These are phyloP conservation scores for Chalcis sispes DNA, from an alignment of 2,888 invertebrate species.

Conservation along the genomic window DNA sequence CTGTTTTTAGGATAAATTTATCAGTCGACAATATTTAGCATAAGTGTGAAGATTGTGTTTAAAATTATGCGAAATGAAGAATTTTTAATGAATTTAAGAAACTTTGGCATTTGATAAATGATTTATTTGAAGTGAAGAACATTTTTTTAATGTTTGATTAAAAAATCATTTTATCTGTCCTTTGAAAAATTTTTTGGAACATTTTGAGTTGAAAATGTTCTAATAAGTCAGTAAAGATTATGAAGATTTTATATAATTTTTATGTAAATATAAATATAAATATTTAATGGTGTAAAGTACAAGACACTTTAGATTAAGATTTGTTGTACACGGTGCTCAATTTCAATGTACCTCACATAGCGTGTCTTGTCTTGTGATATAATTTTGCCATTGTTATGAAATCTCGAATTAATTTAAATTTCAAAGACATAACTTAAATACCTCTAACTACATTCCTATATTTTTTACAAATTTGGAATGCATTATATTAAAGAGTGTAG, in stretches of 20 bases:
- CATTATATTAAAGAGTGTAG: slow-evolving; percentile 30
- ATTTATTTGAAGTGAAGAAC: neutral
- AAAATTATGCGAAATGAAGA: slow-evolving; percentile 17
- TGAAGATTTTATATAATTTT: slow-evolving; percentile 7
- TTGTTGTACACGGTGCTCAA: slow-evolving; percentile 44
- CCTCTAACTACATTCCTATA: slow-evolving; percentile 50
- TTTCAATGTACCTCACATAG: slow-evolving; percentile 37
- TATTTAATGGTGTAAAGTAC: slow-evolving; percentile 25
- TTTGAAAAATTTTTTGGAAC: neutral
- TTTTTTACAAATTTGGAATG: slow-evolving; percentile 42
- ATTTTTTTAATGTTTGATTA: neutral
- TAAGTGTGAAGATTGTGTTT: slow-evolving; percentile 56
- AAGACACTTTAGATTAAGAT: too few species aligned
- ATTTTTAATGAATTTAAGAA: neutral
- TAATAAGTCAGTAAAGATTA: neutral
- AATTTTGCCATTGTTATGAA: slow-evolving; percentile 40
- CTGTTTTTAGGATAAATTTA: slow-evolving; percentile 88
- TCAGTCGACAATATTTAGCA: slow-evolving; percentile 83
- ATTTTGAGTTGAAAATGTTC: neutral
- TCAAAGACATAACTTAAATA: slow-evolving; percentile 42
- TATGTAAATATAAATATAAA: slow-evolving; percentile 44
- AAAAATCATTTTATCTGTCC: slow-evolving; percentile 6
- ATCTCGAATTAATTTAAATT: slow-evolving; percentile 35
- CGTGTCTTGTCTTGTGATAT: slow-evolving; percentile 53
- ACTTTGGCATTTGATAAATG: slow-evolving; percentile 11